A percentile compares a stretch with the other conserved stretches of the same genome.
Conservation (phyloP, 92 coral and sea anemone genomes). For the Umimayanthus kanabou region DNA sequence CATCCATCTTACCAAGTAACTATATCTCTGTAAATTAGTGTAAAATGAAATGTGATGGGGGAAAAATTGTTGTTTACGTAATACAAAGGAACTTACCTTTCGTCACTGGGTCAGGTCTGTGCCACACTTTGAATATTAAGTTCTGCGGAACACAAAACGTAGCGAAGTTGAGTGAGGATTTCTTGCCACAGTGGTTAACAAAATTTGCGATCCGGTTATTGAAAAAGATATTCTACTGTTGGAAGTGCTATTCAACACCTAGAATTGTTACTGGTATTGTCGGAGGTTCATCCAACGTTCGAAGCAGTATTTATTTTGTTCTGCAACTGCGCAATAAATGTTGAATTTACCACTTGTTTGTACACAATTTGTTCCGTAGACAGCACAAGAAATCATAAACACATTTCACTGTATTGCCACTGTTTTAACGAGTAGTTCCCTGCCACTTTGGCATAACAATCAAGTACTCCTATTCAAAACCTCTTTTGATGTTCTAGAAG, state of each 20-base stretch:
- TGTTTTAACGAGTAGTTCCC: background rate
- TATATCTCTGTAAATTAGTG: no score
- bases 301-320: no score
- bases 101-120: conserved; percentile 46
- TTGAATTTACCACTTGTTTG: background rate
- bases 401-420: background rate
- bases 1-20: no score
- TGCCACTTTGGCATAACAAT: background rate
- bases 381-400: background rate
- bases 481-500: background rate
- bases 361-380: background rate
- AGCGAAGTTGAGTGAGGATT: background rate
- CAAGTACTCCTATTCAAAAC: background rate
- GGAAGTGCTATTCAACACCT: no score
- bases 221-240: no score
- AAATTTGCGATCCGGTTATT: background rate
- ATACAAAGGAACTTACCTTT: conserved; percentile 48
- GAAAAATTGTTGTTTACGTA: no score
- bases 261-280: background rate
- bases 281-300: background rate
- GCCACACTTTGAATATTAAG: conserved; percentile 91
- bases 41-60: no score
- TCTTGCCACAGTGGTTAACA: background rate
- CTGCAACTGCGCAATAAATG: no score
- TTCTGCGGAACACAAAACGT: conserved; percentile 49